Conservation (phyloP, 2,888 invertebrate species). For the Empis livida region DNA sequence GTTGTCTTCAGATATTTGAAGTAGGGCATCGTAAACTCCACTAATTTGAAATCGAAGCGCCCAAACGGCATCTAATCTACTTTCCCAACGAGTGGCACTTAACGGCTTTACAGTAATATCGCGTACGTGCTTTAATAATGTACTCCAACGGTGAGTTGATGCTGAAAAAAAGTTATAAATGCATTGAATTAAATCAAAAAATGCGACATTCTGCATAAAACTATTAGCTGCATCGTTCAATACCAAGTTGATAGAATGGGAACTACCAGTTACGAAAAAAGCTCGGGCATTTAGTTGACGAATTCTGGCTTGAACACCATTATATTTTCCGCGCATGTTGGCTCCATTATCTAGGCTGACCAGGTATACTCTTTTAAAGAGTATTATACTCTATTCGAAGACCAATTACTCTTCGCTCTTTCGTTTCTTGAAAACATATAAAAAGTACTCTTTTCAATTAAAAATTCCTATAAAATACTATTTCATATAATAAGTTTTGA, state of each 20-base stretch:
- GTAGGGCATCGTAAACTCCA: neutral
- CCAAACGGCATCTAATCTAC: constrained; percentile 1
- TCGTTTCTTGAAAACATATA: too few species aligned
- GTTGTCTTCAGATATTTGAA: neutral
- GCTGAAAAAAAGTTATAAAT: constrained; percentile 18
- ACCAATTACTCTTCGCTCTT: too few species aligned
- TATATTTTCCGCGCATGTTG: constrained; percentile 19
- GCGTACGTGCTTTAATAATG: constrained; percentile 6
- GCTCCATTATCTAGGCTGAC: constrained; percentile 22
- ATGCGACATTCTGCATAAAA: constrained; percentile 11
- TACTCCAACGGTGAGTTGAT: constrained; percentile 14
- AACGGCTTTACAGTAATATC: constrained; percentile 6
- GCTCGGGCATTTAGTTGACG: constrained; percentile 15
- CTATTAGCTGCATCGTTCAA: constrained; percentile 19
- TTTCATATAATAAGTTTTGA: too few species aligned
- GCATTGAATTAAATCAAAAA: constrained; percentile 15
- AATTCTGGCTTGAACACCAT: constrained; percentile 17
- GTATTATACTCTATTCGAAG: too few species aligned
- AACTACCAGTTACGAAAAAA: constrained; percentile 19
- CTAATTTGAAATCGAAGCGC: neutral
- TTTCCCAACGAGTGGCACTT: constrained; percentile 6
- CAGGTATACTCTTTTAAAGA: too few species aligned
- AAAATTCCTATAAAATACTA: too few species aligned
- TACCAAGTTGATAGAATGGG: constrained; percentile 19
- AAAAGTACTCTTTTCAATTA: too few species aligned